Evolutionary conservation across 2,113 vertebrate species (phyloP).

Genomic region (Rhea americana): DNA sequence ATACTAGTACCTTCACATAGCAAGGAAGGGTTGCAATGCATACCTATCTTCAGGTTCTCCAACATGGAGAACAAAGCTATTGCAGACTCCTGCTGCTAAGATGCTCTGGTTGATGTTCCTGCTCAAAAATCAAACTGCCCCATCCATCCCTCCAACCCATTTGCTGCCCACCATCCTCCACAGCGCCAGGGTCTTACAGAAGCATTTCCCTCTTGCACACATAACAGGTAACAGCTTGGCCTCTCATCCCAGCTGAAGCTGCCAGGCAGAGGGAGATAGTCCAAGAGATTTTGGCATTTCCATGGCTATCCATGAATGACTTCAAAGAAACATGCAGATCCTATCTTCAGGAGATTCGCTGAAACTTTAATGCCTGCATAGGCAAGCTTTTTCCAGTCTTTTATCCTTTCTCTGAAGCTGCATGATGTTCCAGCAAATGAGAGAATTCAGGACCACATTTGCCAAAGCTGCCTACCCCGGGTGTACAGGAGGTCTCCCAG

Average conservation of each 20-base stretch:
- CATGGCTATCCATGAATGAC: background rate
- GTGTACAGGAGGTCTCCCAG: background rate
- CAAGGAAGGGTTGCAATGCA: background rate
- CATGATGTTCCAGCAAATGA: too few relatives aligned
- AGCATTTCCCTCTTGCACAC: background rate
- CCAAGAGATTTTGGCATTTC: slow-evolving; percentile 5
- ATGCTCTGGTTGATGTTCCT: background rate
- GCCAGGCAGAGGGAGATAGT: background rate
- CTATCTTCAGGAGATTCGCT: slow-evolving; percentile 37
- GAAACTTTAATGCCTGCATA: background rate
- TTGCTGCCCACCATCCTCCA: background rate
- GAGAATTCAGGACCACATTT: background rate
- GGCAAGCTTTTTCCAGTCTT: slow-evolving; percentile 12
- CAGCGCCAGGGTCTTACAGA: background rate
- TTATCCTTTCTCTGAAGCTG: background rate
- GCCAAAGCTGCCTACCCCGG: background rate
- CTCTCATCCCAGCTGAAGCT: background rate
- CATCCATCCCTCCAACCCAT: accelerated
- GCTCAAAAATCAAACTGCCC: background rate
- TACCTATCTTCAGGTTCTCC: background rate
- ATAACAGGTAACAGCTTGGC: background rate
- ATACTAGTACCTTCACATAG: background rate
- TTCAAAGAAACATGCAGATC: slow-evolving; percentile 29
- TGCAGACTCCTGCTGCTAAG: accelerated
- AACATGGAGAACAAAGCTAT: background rate